Evolutionary conservation across 2,797 vertebrate species (phyloP).

Genomic region (Sebastes hubbsi): DNA sequence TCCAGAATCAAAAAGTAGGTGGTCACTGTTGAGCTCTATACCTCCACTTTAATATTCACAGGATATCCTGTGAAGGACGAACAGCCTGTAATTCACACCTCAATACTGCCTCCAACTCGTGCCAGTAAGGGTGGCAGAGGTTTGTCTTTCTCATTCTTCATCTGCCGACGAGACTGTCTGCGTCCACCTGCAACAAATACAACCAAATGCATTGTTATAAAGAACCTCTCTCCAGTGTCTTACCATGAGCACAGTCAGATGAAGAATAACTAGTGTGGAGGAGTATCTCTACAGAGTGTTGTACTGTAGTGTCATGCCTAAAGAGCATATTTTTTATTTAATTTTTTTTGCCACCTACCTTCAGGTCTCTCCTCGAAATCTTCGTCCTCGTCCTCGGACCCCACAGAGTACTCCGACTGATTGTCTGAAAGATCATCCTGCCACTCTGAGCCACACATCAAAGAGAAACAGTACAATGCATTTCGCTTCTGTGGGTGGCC

Average conservation of each 20-base stretch:
- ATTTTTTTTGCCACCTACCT: constrained; percentile 73
- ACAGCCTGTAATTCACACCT: constrained; percentile 79
- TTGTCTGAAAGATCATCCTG: constrained; percentile 98
- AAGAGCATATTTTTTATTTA: background rate
- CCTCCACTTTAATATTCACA: background rate
- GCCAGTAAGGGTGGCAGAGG: constrained; percentile 95
- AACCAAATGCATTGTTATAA: background rate
- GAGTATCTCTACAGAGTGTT: background rate
- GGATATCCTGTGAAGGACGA: background rate
- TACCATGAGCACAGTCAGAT: background rate
- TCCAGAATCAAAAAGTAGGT: accelerated
- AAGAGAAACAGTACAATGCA: constrained; percentile 80
- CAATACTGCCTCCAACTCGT: constrained; percentile 95
- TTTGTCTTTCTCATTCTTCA: constrained; percentile 95
- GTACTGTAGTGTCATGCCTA: background rate
- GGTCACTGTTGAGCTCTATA: too few relatives aligned
- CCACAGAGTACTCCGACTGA: constrained; percentile 98
- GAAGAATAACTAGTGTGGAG: background rate
- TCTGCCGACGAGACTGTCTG: constrained; percentile 93
- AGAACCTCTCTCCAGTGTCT: background rate
- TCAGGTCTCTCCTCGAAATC: constrained; percentile 98
- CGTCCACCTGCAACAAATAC: constrained; percentile 85
- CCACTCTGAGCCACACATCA: constrained; percentile 92
- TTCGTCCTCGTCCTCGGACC: constrained; percentile 98
- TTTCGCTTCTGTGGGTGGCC: constrained; percentile 77